A percentile compares a stretch with the other conserved stretches of the same genome.
Conservation (phyloP, 1,140 invertebrate genomes). For the Amyelois transitella region DNA sequence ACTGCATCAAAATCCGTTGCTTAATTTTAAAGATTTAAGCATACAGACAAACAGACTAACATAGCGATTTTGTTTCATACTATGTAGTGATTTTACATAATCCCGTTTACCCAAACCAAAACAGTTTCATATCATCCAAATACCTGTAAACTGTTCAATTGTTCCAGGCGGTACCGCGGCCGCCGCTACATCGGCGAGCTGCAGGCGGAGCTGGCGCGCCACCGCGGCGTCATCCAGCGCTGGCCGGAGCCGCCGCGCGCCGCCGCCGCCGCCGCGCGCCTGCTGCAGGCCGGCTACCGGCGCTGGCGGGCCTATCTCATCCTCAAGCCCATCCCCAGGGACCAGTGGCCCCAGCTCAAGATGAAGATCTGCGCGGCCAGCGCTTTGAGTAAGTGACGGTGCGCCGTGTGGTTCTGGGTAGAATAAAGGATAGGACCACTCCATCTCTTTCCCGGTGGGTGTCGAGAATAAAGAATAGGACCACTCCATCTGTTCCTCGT, state of each 20-base stretch:
- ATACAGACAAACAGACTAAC: too few relatives aligned
- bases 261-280: slow-evolving; percentile 72
- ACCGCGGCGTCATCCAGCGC: slow-evolving; percentile 29
- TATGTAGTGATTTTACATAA: too few relatives aligned
- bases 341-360: slow-evolving; percentile 92
- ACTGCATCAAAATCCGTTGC: too few relatives aligned
- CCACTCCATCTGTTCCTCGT: too few relatives aligned
- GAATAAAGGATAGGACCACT: too few relatives aligned
- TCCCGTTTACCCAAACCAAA: too few relatives aligned
- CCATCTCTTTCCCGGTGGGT: too few relatives aligned
- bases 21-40: too few relatives aligned
- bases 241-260: slow-evolving; percentile 87
- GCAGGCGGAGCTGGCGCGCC: slow-evolving; percentile 34
- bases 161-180: slow-evolving; percentile 83
- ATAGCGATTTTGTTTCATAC: too few relatives aligned
- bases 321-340: slow-evolving; percentile 85
- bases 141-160: background rate
- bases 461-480: too few relatives aligned
- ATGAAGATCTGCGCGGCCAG: slow-evolving; percentile 87
- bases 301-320: slow-evolving; percentile 94
- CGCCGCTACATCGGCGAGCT: slow-evolving; percentile 85
- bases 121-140: too few relatives aligned
- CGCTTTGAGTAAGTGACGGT: slow-evolving; percentile 79
- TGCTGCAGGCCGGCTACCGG: slow-evolving; percentile 78
- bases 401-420: too few relatives aligned